Base-by-base conservation (phyloP, 2,888 invertebrate species). In the Zhuqinia jingwanae region DNA sequence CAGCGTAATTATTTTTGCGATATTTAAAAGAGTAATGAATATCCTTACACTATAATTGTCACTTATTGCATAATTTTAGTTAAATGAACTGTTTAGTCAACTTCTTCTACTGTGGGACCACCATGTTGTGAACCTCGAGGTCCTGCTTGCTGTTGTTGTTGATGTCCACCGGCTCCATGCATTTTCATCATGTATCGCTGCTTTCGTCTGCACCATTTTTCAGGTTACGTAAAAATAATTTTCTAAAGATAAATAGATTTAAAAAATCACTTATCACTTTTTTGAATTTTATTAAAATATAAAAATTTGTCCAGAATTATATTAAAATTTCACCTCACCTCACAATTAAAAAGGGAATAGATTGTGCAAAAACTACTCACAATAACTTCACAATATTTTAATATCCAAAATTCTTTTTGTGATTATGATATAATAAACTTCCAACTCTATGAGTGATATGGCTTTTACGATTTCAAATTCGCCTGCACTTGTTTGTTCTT, bases 141-240 rank as follows among this genome's bases (percentile, higher is more conserved):
- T 45, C 77, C 88, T 5, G 20, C 89, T 89, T 47, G 88, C 78
- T 27, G 80, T 70, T 87, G 88, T 47, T 84, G 84, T 22, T 88
- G 93, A 73, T 91, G 91, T n/a, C n/a, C n/a, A 56, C 90, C 93
- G 47, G 91, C 91, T 91, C 93, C 93, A 92, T 95, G 94, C 91
- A 95, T 91, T 91, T 94, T 94, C 87, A 94, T 94, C 47, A 47
- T 11, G 6, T 88, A 94, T 93, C 91, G 95, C 94, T 30, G 95
- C 11, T 15, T 2, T 47, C 11, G 94, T 90, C 93, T 93, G 92
- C 94, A 94, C n/a, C 94, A 92, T n/a, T 92, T 92, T 91, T 95
- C 95, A 47, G 13, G 47, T 47, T 6, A 47, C 47, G 11, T 47
- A 15, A 10, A 47, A 10, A 10, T 47, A 47, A 6, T 11, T 10